Evolutionary conservation across 2,113 vertebrate species (phyloP), one percentile per base, ranked within the genome.

Genomic region (Lepus europaeus): DNA sequence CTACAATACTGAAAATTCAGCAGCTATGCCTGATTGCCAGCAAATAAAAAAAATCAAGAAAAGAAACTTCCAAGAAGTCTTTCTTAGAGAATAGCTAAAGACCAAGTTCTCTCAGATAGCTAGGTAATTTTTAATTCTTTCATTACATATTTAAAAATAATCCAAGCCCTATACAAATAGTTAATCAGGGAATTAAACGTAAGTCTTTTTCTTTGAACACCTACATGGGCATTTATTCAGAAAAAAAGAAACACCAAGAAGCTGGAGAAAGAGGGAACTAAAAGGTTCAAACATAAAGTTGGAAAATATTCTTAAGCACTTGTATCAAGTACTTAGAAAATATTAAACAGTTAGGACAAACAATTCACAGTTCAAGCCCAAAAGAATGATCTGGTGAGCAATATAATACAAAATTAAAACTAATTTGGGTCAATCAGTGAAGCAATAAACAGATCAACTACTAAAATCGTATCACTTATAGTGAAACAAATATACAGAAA

Each of bases 211-310:
- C 31, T 39, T 14, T 76, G 8, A 93, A 79, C 83, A 90, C 7
- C 51, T 93, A 86, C 17, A 81, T n/a, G 94, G 74, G 63, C 56
- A 95, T 73, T 84, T 88, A 92, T 86, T 73, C 93, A 29, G 39
- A 73, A 49, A 90, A 95, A 96, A 87, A 82, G 17, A 97, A 93
- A 90, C 77, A 93, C 7, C 64, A 90, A 96, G 16, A 92, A 95
- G 83, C 76, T 89, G 66, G 53, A 93, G 27, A 74, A 70, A 84
- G 92, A 29, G 6, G 7, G 66, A 93, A 87, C 13, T 79, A 74
- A 93, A 63, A 89, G 20, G 2, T 82, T 53, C 90, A 90, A 77
- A 92, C 87, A 51, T 90, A 92, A 96, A 89, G 80, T 51, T 82
- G 56, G 2, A 90, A 90, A 70, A 56, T 39, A 80, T 39, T 87